Conservation (phyloP, 2,888 invertebrate genomes). For the Zygaena filipendulae region DNA sequence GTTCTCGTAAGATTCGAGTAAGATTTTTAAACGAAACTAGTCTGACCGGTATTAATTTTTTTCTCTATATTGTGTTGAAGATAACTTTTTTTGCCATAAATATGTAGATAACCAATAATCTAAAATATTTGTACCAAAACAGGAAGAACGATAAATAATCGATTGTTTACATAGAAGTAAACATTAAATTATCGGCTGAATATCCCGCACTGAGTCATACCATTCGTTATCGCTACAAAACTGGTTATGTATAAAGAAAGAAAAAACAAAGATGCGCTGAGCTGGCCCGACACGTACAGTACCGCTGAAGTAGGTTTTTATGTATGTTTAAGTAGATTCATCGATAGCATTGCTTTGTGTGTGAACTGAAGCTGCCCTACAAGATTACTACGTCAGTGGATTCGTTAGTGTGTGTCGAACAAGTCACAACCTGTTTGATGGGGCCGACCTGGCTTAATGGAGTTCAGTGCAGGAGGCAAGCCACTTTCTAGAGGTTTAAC, state of each 20-base stretch:
- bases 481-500: slow-evolving; percentile 59
- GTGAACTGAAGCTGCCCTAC: slow-evolving; percentile 19
- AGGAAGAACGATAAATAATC: no score
- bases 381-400: slow-evolving; percentile 18
- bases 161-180: no score
- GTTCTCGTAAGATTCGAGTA: no score
- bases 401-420: slow-evolving; percentile 37
- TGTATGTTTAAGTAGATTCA: background rate
- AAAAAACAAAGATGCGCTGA: slow-evolving; percentile 42
- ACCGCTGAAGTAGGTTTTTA: slow-evolving; percentile 3
- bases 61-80: no score
- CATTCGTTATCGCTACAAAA: slow-evolving; percentile 49
- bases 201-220: no score
- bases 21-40: no score
- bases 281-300: slow-evolving; percentile 53
- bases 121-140: no score
- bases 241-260: slow-evolving; percentile 47
- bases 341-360: slow-evolving; percentile 4
- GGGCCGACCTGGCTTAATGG: slow-evolving; percentile 62
- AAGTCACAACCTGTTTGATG: slow-evolving; percentile 56
- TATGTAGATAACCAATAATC: no score
- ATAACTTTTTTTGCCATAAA: no score
- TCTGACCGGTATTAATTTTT: no score
- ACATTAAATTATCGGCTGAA: no score
- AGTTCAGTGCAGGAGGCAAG: slow-evolving; percentile 60